phyloP scores from a whole-genome alignment of 2,888 invertebrate genomes.

The Melanargia galathea region DNA sequence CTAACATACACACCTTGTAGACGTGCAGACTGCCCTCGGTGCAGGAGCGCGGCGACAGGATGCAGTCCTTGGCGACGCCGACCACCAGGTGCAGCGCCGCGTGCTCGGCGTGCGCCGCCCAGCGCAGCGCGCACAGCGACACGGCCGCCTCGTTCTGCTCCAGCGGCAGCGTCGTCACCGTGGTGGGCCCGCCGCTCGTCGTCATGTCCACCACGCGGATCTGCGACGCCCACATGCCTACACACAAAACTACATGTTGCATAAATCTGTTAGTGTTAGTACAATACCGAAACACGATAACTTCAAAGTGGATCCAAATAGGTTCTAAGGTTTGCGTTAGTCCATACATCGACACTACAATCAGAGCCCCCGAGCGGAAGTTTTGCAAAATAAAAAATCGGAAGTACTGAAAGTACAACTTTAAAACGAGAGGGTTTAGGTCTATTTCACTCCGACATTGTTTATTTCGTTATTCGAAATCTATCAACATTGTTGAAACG shows the following conservation, averaged over 20 bases:
- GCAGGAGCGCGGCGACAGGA: constrained; percentile 93
- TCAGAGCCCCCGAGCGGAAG: too few relatives aligned
- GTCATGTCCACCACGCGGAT: constrained; percentile 94
- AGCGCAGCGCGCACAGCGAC: constrained; percentile 92
- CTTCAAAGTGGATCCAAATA: too few relatives aligned
- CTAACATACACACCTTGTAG: constrained; percentile 88
- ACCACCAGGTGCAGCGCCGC: constrained; percentile 85
- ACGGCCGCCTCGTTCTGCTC: constrained; percentile 99
- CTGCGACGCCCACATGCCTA: constrained; percentile 97
- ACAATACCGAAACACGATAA: too few relatives aligned
- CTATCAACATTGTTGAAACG: too few relatives aligned
- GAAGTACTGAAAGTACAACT: too few relatives aligned
- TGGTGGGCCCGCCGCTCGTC: constrained; percentile 83
- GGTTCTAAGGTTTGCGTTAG: too few relatives aligned
- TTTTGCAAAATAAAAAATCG: too few relatives aligned
- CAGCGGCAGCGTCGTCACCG: constrained; percentile 89
- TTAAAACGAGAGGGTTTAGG: too few relatives aligned
- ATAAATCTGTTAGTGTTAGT: too few relatives aligned
- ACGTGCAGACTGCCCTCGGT: constrained; percentile 93
- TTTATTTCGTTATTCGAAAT: too few relatives aligned
- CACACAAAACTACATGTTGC: background rate
- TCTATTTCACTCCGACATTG: too few relatives aligned
- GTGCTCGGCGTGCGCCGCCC: constrained; percentile 81
- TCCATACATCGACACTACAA: too few relatives aligned
- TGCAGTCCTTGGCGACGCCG: constrained; percentile 95